A percentile compares a stretch with the other conserved stretches of the same genome.
These are phyloP conservation scores for Oophaga pumilio DNA, from an alignment of 2,113 vertebrate species.

Conservation along the genomic window DNA sequence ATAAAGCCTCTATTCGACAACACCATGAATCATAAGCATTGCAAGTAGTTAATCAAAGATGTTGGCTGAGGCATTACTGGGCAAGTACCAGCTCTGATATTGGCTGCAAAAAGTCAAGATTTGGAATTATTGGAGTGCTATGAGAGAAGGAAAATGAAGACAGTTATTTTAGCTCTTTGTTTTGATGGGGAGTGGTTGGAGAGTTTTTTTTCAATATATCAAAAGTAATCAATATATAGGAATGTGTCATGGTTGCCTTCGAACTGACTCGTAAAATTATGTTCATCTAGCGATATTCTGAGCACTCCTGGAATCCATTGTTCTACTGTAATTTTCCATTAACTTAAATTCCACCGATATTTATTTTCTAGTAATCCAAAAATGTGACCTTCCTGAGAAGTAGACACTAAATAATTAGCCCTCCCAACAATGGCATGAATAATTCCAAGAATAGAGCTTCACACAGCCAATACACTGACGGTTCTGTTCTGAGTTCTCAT, in stretches of 20 bases:
- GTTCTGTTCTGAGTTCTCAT: background rate
- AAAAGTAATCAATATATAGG: background rate
- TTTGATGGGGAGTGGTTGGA: no score
- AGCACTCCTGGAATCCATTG: background rate
- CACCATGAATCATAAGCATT: no score
- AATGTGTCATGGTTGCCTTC: background rate
- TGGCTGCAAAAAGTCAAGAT: no score
- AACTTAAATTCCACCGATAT: background rate
- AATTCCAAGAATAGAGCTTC: constrained; percentile 2
- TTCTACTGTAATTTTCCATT: background rate
- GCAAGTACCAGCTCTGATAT: no score
- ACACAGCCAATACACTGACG: constrained; percentile 16
- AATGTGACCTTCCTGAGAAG: background rate
- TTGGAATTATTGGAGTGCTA: no score
- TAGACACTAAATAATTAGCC: background rate
- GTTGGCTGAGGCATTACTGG: no score
- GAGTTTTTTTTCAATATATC: no score
- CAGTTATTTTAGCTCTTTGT: no score
- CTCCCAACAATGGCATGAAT: background rate
- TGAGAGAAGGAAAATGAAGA: no score
- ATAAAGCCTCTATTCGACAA: no score
- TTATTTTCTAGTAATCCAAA: background rate
- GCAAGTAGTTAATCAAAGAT: no score
- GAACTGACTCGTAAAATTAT: background rate
- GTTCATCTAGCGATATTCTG: background rate